Evolutionary conservation across 2,113 vertebrate genomes (phyloP), one percentile per base, ranked within the genome.

Genomic region (Prionailurus bengalensis): DNA sequence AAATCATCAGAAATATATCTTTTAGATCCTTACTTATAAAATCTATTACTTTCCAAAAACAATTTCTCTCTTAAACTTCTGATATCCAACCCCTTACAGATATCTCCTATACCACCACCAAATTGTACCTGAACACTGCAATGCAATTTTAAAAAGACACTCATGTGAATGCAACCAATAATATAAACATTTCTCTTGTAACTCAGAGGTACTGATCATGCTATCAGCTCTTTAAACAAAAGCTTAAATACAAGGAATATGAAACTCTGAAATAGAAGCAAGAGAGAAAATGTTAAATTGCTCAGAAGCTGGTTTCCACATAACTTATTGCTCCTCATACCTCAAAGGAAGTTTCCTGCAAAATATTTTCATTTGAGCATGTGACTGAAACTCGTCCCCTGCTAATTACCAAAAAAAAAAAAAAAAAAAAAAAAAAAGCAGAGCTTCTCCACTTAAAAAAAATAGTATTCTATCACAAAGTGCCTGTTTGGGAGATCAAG

Each of bases 221-320:
- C 33, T 36, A 78, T 71, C 36, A 81, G 25, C 58, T 82, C 86
- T 88, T 90, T 78, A 94, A 90, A 94, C 29, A 94, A 84, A 97
- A 85, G 29, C 19, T 79, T 92, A 96, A 82, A 95, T 78, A 94
- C 9, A 66, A 87, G 91, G 10, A 96, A 63, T 48, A 39, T 36
- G 27, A 91, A 96, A 91, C 97, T 81, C 48, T 93, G 78, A 95
- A 91, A 88, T 4, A 93, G 21, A 31, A 58, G n/a, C 14, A 68
- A 79, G n/a, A 76, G 21, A 89, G 84, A 93, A 94, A 55, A 94
- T 17, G 9, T 71, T 85, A 76, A 53, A 79, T 7, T 84, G 63
- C 58, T 95, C 80, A 94, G 70, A 96, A 93, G 53, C 8, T 78
- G 61, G 23, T 87, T 82, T 92, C 36, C 53, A 90, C 31, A 85